A percentile compares a stretch with the other conserved stretches of the same genome.
Evolutionary conservation across 2,888 invertebrate genomes (phyloP).

Genomic region (Volucella zonaria): DNA sequence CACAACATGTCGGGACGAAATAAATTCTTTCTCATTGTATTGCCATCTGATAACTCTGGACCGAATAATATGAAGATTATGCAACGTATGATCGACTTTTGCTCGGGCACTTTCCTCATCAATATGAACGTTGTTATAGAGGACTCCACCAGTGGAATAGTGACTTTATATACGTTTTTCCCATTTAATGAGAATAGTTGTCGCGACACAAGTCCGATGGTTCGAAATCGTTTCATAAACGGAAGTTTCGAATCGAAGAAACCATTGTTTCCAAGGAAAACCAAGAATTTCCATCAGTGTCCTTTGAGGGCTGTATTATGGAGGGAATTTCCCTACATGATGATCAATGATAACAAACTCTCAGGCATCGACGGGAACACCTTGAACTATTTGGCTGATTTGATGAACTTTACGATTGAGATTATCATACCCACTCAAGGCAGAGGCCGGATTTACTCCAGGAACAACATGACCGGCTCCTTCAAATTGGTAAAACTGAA

Average conservation of each 20-base stretch:
- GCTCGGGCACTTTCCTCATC: background rate
- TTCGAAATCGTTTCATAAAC: slow-evolving; percentile 24
- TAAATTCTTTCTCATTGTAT: too few species aligned
- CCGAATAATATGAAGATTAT: too few species aligned
- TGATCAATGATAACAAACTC: too few species aligned
- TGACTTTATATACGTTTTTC: slow-evolving; percentile 24
- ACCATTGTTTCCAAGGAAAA: slow-evolving; percentile 2
- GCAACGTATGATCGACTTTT: background rate
- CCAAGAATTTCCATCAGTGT: slow-evolving; percentile 6
- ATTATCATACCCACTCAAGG: background rate
- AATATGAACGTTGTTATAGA: slow-evolving; percentile 6
- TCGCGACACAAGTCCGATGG: background rate
- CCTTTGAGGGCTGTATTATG: background rate
- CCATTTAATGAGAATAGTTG: slow-evolving; percentile 12
- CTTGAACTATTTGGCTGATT: background rate
- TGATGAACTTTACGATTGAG: slow-evolving; percentile 1
- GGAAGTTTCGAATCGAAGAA: background rate
- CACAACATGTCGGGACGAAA: too few species aligned
- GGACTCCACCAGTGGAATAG: background rate
- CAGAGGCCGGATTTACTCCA: background rate
- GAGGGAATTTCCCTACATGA: too few species aligned
- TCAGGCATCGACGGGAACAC: background rate
- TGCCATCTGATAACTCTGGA: too few species aligned
- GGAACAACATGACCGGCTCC: background rate
- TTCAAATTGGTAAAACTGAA: slow-evolving; percentile 12